A percentile compares a stretch with the other conserved stretches of the same genome.
phyloP scores from a whole-genome alignment of 2,888 invertebrate species.

The Trissoscelio sp. region DNA sequence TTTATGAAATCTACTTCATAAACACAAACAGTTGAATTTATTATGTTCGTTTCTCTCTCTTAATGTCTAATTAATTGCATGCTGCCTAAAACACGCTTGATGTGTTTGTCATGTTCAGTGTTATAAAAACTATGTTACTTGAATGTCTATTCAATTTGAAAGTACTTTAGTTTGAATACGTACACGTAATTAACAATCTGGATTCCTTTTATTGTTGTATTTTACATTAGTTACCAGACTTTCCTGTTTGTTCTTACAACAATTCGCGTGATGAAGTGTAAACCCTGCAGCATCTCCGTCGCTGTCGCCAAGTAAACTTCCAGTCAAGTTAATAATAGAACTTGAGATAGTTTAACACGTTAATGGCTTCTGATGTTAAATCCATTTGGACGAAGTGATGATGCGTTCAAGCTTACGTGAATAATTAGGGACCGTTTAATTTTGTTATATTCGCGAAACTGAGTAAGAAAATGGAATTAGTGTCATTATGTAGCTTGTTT shows the following conservation, averaged over 20 bases:
- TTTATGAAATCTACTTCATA: no score
- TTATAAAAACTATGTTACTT: background rate
- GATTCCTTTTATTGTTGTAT: conserved; percentile 57
- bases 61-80: no score
- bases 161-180: conserved; percentile 20
- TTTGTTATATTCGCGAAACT: conserved; percentile 41
- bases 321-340: conserved; percentile 66
- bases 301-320: conserved; percentile 62
- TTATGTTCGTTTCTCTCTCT: no score
- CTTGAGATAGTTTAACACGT: conserved; percentile 63
- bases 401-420: conserved; percentile 62
- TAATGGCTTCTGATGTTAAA: conserved; percentile 66
- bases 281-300: conserved; percentile 56
- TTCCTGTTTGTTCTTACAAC: conserved; percentile 66
- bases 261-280: conserved; percentile 59
- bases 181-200: conserved; percentile 51
- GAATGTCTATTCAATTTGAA: conserved; percentile 20
- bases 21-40: no score
- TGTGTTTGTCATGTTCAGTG: no score
- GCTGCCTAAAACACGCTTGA: no score
- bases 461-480: conserved; percentile 30
- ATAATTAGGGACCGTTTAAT: conserved; percentile 59
- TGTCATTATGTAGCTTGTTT: conserved; percentile 23
- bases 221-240: conserved; percentile 52
- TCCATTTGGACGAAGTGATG: conserved; percentile 59